A percentile compares a stretch with the other conserved stretches of the same genome.
Conservation (phyloP, 2,113 vertebrate genomes). For the Muntiacus muntjak region DNA sequence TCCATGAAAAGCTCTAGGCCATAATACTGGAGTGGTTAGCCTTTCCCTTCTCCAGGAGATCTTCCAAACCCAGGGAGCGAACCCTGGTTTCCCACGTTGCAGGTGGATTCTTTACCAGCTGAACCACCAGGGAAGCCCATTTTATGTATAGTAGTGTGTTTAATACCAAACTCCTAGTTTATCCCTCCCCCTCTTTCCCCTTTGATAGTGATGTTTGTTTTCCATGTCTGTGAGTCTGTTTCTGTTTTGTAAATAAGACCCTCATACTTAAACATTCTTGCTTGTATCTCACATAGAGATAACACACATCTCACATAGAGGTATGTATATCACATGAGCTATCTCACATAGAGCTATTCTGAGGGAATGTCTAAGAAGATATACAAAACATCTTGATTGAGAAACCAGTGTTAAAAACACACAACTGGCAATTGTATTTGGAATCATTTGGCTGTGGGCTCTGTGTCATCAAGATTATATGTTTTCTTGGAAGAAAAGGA, state of each 20-base stretch:
- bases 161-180: background rate
- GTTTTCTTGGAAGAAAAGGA: background rate
- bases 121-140: background rate
- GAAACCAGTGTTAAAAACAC: background rate
- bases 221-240: background rate
- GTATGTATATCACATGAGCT: no score
- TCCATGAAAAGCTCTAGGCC: background rate
- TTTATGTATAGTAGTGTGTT: background rate
- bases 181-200: background rate
- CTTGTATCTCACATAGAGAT: background rate
- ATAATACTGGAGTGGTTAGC: background rate
- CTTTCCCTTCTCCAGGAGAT: background rate
- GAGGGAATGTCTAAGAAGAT: background rate
- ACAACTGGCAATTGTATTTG: background rate
- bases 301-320: no score
- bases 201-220: background rate
- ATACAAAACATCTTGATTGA: background rate
- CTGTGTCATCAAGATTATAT: background rate
- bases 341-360: background rate
- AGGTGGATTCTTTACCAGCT: background rate
- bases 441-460: background rate
- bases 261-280: background rate
- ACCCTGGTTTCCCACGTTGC: background rate
- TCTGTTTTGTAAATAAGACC: background rate
- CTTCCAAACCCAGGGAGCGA: background rate